Evolutionary conservation across 2,888 invertebrate genomes (phyloP).

Genomic region (Zygogramma bicolorata): DNA sequence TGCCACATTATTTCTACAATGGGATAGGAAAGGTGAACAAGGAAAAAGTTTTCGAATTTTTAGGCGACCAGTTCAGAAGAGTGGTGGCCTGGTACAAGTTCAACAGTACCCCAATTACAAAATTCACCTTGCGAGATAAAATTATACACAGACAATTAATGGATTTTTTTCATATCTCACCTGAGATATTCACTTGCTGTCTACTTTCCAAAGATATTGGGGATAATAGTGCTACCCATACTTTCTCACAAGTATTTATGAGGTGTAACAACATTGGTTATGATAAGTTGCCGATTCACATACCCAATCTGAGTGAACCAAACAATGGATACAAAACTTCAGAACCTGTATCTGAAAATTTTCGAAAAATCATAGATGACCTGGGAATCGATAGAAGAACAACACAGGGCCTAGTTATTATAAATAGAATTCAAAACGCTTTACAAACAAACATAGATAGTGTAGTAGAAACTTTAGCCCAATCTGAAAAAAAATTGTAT

Average conservation of each 20-base stretch:
- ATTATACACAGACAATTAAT: conserved; percentile 74
- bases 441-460: conserved; percentile 60
- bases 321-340: conserved; percentile 60
- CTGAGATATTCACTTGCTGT: conserved; percentile 74
- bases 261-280: conserved; percentile 71
- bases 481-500: conserved; percentile 60
- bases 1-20: conserved; percentile 71
- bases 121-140: conserved; percentile 74
- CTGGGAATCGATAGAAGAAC: conserved; percentile 53
- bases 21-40: conserved; percentile 72
- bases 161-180: conserved; percentile 70
- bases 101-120: conserved; percentile 69
- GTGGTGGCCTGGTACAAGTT: conserved; percentile 79
- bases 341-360: conserved; percentile 56
- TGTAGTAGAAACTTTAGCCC: conserved; percentile 57
- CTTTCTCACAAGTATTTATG: conserved; percentile 74
- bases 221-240: conserved; percentile 71
- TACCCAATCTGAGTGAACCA: conserved; percentile 67
- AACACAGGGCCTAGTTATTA: conserved; percentile 53
- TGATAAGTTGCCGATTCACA: conserved; percentile 68
- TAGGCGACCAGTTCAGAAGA: conserved; percentile 70
- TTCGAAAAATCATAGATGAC: conserved; percentile 56
- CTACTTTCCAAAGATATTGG: conserved; percentile 71
- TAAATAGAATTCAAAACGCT: conserved; percentile 60
- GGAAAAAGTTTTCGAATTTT: conserved; percentile 69